Conservation (phyloP, 2,113 vertebrate species). For the chimpanzee (Pan troglodytes) region NHGRI_mPanTro3-v2.1_pri NC_072407.2:119825001-119825500, state of each 20-base stretch:
- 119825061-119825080: not conserved
- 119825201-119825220: not conserved
- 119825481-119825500: not conserved
- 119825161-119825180: not conserved
- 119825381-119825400: not conserved
- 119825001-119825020: not conserved
- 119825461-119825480: not conserved
- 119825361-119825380: not conserved
- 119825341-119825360: not conserved
- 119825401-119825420: not conserved
- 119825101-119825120: not conserved
- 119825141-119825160: not conserved
- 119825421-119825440: not conserved
- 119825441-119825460: not conserved
- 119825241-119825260: not conserved
- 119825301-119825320: not conserved
- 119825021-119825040: not conserved
- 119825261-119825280: not conserved
- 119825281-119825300: not conserved
- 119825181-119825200: not conserved
- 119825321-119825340: not conserved
- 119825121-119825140: not conserved
- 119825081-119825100: not conserved
- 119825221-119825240: not conserved
- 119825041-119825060: not conserved